phyloP scores from a whole-genome alignment of 2,797 vertebrate species.

The Gobio occitaniae region DNA sequence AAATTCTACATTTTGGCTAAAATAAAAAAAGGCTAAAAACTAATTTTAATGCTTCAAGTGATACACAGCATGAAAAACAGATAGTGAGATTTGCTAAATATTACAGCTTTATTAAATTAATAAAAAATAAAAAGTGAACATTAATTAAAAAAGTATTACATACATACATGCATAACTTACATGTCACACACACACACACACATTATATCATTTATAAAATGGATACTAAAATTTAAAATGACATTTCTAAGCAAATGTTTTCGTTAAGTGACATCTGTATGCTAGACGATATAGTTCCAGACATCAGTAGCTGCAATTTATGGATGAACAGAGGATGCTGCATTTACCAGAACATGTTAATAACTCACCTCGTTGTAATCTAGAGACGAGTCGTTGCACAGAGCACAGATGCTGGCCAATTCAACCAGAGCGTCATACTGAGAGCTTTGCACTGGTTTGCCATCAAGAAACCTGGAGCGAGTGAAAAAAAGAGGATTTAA shows the following conservation, averaged over 20 bases:
- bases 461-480: slow-evolving; percentile 79
- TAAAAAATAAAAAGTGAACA: background rate
- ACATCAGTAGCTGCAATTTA: background rate
- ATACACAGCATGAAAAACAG: background rate
- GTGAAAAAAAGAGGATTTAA: background rate
- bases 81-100: background rate
- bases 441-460: slow-evolving; percentile 82
- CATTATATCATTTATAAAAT: too few relatives aligned
- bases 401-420: slow-evolving; percentile 92
- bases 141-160: background rate
- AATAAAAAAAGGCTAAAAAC: too few relatives aligned
- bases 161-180: too few relatives aligned
- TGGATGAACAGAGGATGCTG: background rate
- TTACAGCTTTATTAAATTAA: background rate
- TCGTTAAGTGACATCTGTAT: background rate
- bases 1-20: background rate
- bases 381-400: slow-evolving; percentile 95
- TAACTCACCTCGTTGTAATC: slow-evolving; percentile 90
- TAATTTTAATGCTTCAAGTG: too few relatives aligned
- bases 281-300: too few relatives aligned
- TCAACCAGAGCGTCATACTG: slow-evolving; percentile 91
- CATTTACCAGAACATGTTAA: background rate
- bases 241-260: background rate
- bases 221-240: too few relatives aligned
- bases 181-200: too few relatives aligned